Evolutionary conservation across 2,888 invertebrate genomes (phyloP), one percentile per base, ranked within the genome.

Genomic region (Diaperis boleti): DNA sequence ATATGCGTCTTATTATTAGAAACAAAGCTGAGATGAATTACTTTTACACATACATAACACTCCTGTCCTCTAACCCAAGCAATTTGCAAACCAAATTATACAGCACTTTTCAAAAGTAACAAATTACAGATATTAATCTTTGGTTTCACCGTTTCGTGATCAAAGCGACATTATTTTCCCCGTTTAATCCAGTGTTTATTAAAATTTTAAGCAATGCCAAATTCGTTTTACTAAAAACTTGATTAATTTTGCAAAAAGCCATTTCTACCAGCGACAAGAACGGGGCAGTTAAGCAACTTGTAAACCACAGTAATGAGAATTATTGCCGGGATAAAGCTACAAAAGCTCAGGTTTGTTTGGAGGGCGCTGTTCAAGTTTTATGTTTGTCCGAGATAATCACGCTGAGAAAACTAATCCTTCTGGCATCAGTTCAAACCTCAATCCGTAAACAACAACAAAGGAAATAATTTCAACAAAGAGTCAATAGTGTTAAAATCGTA

Each of bases 301-400:
- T 44, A 44, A 26, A 47, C 50, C 50, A 10, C 50, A 49, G 35
- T 47, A 15, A 49, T 35, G 49, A 35, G 20, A 49, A 49, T 49
- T 49, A 49, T 49, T 18, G 33, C 33, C 49, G 17, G 49, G 49
- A 49, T 49, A 49, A 49, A 49, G 33, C 47, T 31, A 15, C 31
- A 47, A 47, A 47, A 13, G 39, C 39, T 15, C 15, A 35, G 18
- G 22, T 42, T 18, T 18, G 18, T 42, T 42, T 18, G 20, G 42
- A 50, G 39, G 39, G 17, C 39, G 22, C 14, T n/a, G 11, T 22
- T 50, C 50, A 20, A 52, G 39, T 39, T 50, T 37, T 37, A 52
- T 50, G 50, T 18, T 18, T 13, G 35, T 39, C 35, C 15, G 35
- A 52, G 37, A 39, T 39, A 52, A 35, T 39, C 52, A 39, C 8